Conservation (phyloP, 2,888 invertebrate genomes). For the Drosophila paranaensis region DNA sequence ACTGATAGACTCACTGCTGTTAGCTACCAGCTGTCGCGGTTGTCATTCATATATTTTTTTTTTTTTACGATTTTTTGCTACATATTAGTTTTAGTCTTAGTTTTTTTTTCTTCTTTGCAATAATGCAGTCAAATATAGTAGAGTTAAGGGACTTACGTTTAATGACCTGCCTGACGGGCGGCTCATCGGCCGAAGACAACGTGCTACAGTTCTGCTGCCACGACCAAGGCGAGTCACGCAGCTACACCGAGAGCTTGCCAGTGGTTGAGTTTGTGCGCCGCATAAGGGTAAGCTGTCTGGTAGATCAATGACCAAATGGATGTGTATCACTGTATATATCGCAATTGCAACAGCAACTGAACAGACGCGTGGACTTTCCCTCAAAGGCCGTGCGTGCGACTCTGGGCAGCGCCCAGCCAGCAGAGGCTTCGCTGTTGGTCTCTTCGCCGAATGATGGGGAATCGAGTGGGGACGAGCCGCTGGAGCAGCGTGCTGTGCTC, state of each 20-base stretch:
- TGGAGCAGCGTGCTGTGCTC: constrained; percentile 28
- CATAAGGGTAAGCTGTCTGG: constrained; percentile 33
- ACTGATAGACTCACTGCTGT: not conserved
- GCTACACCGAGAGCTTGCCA: constrained; percentile 53
- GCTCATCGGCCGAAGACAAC: not conserved
- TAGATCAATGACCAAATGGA: not conserved
- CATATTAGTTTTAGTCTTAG: not conserved
- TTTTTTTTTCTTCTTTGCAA: constrained; percentile 5
- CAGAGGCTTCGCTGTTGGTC: constrained; percentile 25
- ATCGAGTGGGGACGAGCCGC: no score
- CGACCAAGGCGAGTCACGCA: constrained; percentile 14
- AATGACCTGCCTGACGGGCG: constrained; percentile 9
- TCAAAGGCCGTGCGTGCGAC: constrained; percentile 56
- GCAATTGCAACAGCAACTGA: constrained; percentile 62
- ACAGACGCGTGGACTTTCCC: constrained; percentile 79
- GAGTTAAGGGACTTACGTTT: constrained; percentile 6
- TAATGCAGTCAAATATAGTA: constrained; percentile 40
- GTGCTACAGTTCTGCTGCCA: constrained; percentile 31
- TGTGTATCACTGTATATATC: not conserved
- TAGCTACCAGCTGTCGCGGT: constrained; percentile 26
- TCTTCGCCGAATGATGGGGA: not conserved
- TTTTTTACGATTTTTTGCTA: not conserved
- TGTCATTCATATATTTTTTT: not conserved
- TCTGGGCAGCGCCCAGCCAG: constrained; percentile 40
- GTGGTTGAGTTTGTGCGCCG: constrained; percentile 38